A percentile compares a stretch with the other conserved stretches of the same genome.
Evolutionary conservation across 2,888 invertebrate species (phyloP).

Genomic region (Euproctis similis): DNA sequence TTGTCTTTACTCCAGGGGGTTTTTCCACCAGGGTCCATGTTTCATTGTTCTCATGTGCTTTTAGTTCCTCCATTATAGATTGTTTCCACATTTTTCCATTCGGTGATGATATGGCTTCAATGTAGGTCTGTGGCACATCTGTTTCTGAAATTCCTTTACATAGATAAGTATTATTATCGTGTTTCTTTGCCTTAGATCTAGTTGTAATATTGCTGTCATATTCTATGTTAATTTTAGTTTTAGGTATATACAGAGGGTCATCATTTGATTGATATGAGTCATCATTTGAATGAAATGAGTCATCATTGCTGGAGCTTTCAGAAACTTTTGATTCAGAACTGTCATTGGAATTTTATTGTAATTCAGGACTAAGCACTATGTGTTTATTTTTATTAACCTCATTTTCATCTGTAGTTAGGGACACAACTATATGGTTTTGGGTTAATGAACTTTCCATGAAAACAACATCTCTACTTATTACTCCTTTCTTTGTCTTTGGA

Average conservation of each 20-base stretch:
- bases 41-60: conserved; percentile 2
- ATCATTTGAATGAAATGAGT: background rate
- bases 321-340: conserved; percentile 1
- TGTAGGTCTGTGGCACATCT: conserved; percentile 3
- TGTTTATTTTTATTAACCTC: background rate
- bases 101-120: conserved; percentile 1
- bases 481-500: conserved; percentile 6
- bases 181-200: background rate
- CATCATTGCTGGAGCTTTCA: background rate
- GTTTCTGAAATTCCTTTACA: background rate
- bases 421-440: conserved; percentile 1
- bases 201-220: conserved; percentile 1
- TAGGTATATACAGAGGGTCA: background rate
- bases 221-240: background rate
- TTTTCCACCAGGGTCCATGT: conserved; percentile 6
- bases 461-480: conserved; percentile 10
- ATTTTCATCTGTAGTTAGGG: background rate
- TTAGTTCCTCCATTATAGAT: conserved; percentile 5
- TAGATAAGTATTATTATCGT: conserved; percentile 1
- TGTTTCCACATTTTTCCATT: conserved; percentile 2
- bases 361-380: background rate
- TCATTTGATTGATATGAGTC: background rate
- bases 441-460: conserved; percentile 7
- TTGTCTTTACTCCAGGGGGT: conserved; percentile 1
- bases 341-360: background rate